Conservation (phyloP, 1,140 invertebrate species). For the Apocrypta bakeri region DNA sequence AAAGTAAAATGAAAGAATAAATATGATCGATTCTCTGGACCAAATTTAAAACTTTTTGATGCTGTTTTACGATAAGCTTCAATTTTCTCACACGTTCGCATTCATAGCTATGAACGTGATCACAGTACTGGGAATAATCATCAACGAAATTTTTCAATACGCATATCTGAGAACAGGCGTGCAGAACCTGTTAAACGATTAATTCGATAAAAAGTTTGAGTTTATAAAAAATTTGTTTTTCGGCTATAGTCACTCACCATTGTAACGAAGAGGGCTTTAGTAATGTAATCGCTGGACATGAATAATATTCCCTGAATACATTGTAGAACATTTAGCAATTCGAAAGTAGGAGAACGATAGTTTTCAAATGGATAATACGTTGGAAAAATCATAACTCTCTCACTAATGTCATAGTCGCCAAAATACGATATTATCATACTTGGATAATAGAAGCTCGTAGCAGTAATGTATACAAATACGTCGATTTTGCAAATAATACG, state of each 20-base stretch:
- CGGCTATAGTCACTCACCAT: neutral
- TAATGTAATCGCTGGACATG: neutral
- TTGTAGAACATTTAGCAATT: conserved; percentile 9
- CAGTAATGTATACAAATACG: neutral
- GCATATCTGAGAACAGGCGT: neutral
- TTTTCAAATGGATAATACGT: conserved; percentile 32
- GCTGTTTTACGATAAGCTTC: neutral
- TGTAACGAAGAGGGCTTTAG: conserved; percentile 15
- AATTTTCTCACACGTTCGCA: neutral
- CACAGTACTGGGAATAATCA: neutral
- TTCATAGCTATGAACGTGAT: no score
- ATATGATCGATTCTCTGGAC: conserved; percentile 28
- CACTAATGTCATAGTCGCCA: neutral
- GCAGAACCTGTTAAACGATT: conserved; percentile 4
- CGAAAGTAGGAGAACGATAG: neutral
- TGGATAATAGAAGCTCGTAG: neutral
- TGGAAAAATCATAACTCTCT: conserved; percentile 16
- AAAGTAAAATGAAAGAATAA: neutral
- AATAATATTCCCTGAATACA: neutral
- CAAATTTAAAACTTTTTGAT: conserved; percentile 14
- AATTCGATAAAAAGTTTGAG: neutral
- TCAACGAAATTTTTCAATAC: neutral
- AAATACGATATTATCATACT: neutral
- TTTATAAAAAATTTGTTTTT: neutral
- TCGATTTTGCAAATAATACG: conserved; percentile 13